A percentile compares a stretch with the other conserved stretches of the same genome.
phyloP scores from a whole-genome alignment of 2,888 invertebrate species.

The Stomorhina lunata region DNA sequence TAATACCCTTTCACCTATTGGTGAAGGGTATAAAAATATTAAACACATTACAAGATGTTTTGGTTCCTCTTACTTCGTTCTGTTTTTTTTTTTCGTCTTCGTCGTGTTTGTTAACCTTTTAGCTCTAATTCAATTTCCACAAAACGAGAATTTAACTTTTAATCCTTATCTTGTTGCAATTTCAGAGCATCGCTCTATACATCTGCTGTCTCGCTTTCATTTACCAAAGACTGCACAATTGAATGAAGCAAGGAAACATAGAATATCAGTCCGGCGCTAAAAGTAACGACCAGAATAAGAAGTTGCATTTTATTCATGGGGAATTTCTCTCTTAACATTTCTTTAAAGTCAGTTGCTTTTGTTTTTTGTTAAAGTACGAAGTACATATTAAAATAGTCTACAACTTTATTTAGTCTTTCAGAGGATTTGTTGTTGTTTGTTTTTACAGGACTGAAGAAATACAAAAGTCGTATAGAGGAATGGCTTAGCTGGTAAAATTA shows the following conservation, averaged over 20 bases:
- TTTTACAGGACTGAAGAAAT: background rate
- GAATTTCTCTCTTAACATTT: background rate
- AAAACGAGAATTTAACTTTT: slow-evolving; percentile 73
- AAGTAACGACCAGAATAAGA: slow-evolving; percentile 33
- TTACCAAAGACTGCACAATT: background rate
- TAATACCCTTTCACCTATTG: too few relatives aligned
- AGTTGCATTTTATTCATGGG: slow-evolving; percentile 35
- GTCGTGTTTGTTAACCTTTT: slow-evolving; percentile 68
- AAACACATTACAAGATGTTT: background rate
- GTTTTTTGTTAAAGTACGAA: background rate
- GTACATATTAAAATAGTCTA: slow-evolving; percentile 30
- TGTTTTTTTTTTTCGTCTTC: slow-evolving; percentile 35
- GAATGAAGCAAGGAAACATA: slow-evolving; percentile 5
- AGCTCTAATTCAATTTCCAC: slow-evolving; percentile 72
- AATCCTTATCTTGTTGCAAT: slow-evolving; percentile 65
- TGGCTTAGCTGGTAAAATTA: slow-evolving; percentile 31
- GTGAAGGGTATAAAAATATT: too few relatives aligned
- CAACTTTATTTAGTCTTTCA: background rate
- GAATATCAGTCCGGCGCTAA: slow-evolving; percentile 6
- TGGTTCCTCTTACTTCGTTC: slow-evolving; percentile 10
- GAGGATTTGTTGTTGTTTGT: background rate
- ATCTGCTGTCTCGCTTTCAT: slow-evolving; percentile 1
- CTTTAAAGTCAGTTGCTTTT: background rate
- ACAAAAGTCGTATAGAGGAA: background rate
- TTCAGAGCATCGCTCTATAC: slow-evolving; percentile 24